Evolutionary conservation across 2,797 vertebrate genomes (phyloP).

Genomic region (Molothrus aeneus): DNA sequence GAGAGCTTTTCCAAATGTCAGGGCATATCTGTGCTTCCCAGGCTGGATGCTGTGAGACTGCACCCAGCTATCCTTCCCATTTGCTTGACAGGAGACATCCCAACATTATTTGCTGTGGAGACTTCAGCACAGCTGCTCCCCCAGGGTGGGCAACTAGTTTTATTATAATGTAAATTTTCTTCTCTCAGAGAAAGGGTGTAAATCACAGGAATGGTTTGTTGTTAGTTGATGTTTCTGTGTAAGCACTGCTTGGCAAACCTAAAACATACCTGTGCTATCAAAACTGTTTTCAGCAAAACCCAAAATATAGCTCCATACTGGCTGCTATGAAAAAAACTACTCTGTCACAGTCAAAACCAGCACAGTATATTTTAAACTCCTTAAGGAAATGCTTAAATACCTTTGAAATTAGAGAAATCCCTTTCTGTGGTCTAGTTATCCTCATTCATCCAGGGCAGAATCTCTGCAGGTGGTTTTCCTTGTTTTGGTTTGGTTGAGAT

Average conservation of each 20-base stretch:
- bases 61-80: neutral
- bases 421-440: neutral
- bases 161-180: neutral
- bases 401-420: neutral
- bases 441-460: neutral
- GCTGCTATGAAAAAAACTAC: neutral
- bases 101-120: neutral
- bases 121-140: neutral
- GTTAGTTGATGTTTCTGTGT: neutral
- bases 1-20: constrained; percentile 8
- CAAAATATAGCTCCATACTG: neutral
- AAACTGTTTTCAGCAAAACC: neutral
- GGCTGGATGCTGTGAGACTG: neutral
- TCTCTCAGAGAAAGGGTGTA: neutral
- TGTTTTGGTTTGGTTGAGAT: neutral
- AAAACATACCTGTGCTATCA: neutral
- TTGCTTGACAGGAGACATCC: neutral
- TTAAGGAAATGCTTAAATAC: neutral
- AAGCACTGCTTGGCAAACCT: neutral
- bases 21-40: neutral
- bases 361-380: neutral
- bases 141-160: neutral
- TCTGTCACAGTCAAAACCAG: neutral
- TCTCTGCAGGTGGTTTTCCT: neutral
- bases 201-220: neutral